Base-by-base conservation (phyloP, 2,113 vertebrate genomes). In the Triplophysa dalaica region DNA sequence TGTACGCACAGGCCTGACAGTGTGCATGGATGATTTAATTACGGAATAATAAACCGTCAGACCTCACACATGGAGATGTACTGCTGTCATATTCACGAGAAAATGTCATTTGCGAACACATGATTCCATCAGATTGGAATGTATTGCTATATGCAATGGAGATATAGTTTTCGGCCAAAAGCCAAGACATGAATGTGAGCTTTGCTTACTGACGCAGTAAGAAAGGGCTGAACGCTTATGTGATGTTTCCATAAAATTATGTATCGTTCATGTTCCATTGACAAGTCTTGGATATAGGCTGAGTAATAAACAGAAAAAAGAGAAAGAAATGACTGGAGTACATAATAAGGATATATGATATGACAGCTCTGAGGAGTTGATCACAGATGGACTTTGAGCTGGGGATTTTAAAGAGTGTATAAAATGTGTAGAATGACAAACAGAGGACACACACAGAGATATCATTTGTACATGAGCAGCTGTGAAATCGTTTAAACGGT, bases 391-490 rank as follows among this genome's bases (percentile, higher is more conserved):
- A 16, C 60, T 48, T 8, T 43, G 45, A 52, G 43, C 61, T 19
- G 26, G 22, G 61, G 74, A 76, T 76, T 76, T 64, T 50, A 63
- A 14, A 54, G 74, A 4, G 1, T 65, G 74, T 65, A 52, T 1
- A 77, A 77, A 33, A 76, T 77, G 62, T 65, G 62, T 38, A 65
- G 74, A 77, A 77, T 77, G 74, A 65, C 62, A 77, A 77, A 77
- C 74, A 65, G 17, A 73, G 58, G 41, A 75, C 58, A 48, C 58
- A 75, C 72, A 62, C 9, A 7, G 38, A 75, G 61, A 63, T 21
- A 65, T 76, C 2, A 65, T 76, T 65, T 21, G 24, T 16, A 33
- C 24, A 52, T 38, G 2, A 65, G 62, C 74, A 77, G 74, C 74
- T 77, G 74, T 26, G 52, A 43, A 33, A 16, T 54, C 61, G 22